Conservation (phyloP, 2,888 invertebrate genomes). For the Proisotoma minuta region DNA sequence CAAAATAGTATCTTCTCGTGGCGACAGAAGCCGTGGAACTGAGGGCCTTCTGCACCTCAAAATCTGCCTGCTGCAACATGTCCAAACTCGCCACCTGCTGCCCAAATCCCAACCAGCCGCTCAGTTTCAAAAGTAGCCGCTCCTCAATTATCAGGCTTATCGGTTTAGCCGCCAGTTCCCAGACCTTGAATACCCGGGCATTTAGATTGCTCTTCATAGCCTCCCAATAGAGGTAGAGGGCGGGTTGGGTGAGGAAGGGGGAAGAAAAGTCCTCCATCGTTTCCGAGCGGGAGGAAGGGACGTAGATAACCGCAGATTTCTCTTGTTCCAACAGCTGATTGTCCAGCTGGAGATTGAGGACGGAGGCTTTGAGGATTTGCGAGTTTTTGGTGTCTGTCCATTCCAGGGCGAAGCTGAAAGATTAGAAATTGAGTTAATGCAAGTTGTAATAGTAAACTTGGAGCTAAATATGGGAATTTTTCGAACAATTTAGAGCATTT, state of each 20-base stretch:
- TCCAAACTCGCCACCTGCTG: constrained; percentile 57
- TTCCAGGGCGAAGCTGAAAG: constrained; percentile 34
- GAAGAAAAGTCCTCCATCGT: constrained; percentile 57
- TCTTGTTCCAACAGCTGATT: constrained; percentile 82
- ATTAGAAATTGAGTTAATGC: too few relatives aligned
- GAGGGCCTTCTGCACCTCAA: constrained; percentile 72
- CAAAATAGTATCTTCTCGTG: constrained; percentile 81
- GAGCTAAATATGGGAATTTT: too few relatives aligned
- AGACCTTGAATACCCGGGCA: constrained; percentile 44
- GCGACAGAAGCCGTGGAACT: constrained; percentile 74
- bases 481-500: too few relatives aligned
- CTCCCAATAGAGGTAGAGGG: constrained; percentile 68
- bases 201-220: constrained; percentile 48
- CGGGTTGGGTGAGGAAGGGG: constrained; percentile 69
- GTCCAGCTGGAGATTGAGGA: constrained; percentile 56
- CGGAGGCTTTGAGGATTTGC: constrained; percentile 39
- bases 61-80: constrained; percentile 68
- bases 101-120: constrained; percentile 53
- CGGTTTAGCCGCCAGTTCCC: constrained; percentile 39
- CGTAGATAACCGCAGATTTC: constrained; percentile 77
- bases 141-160: constrained; percentile 85
- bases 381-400: constrained; percentile 46
- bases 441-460: neutral
- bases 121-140: constrained; percentile 66
- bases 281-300: constrained; percentile 51